Evolutionary conservation across 2,888 invertebrate genomes (phyloP).

Genomic region (Drosophila subquinaria): DNA sequence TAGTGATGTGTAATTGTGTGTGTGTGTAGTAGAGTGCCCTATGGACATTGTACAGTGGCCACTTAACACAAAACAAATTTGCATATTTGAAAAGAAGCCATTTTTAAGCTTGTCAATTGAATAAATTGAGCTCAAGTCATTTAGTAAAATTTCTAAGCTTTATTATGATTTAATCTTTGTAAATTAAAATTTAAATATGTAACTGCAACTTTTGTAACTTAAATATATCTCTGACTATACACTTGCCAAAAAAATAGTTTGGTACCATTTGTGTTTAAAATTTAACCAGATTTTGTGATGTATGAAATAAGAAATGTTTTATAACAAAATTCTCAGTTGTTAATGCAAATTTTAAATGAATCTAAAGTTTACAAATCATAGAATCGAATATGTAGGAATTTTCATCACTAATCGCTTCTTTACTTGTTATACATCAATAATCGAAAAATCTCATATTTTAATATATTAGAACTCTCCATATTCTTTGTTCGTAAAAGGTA

Average conservation of each 20-base stretch:
- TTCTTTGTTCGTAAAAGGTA: too few species aligned
- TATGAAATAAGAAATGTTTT: neutral
- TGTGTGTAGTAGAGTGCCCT: constrained; percentile 10
- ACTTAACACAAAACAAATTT: constrained; percentile 55
- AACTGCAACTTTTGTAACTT: too few species aligned
- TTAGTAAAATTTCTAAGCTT: neutral
- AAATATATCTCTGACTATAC: too few species aligned
- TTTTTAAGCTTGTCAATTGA: constrained; percentile 21
- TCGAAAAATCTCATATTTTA: too few species aligned
- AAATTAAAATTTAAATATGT: neutral
- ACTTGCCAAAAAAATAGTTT: too few species aligned
- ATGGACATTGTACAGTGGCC: constrained; percentile 55
- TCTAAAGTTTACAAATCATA: neutral
- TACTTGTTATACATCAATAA: too few species aligned
- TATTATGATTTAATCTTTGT: neutral
- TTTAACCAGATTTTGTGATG: neutral
- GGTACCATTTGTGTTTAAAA: too few species aligned
- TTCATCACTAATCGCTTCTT: too few species aligned
- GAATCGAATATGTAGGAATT: too few species aligned
- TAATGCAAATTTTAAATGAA: neutral
- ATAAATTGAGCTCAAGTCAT: constrained; percentile 16
- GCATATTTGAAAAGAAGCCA: constrained; percentile 37
- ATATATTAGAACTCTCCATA: too few species aligned
- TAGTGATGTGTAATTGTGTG: constrained; percentile 30
- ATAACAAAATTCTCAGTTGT: neutral